Evolutionary conservation across 1,140 invertebrate species (phyloP).

Genomic region (Araneus ventricosus): DNA sequence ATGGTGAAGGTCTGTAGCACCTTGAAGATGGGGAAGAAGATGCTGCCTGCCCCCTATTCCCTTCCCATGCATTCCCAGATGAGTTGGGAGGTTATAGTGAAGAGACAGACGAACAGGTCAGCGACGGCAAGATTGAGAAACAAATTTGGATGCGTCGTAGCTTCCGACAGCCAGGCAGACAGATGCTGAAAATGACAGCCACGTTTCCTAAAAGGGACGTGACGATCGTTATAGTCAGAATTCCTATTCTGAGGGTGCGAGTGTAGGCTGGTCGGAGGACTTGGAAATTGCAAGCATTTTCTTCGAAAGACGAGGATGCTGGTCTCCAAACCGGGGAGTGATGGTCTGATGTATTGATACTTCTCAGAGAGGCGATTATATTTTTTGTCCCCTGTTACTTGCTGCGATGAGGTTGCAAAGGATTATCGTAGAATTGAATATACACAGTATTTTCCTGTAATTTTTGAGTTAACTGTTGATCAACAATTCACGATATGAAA

Average conservation of each 20-base stretch:
- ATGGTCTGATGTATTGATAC: neutral
- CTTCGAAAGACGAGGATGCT: neutral
- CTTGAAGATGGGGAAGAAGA: constrained; percentile 79
- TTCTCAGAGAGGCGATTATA: neutral
- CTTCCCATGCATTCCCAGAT: constrained; percentile 80
- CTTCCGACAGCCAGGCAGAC: neutral
- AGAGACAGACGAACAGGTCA: constrained; percentile 79
- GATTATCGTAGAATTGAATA: too few species aligned
- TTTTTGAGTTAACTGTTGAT: too few species aligned
- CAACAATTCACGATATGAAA: too few species aligned
- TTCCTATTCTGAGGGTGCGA: constrained; percentile 11
- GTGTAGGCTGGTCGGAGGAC: constrained; percentile 70
- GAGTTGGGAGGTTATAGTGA: constrained; percentile 79
- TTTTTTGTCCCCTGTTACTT: too few species aligned
- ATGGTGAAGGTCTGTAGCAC: constrained; percentile 80
- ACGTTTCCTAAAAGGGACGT: constrained; percentile 59
- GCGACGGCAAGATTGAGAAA: constrained; percentile 80
- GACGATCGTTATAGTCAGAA: constrained; percentile 54
- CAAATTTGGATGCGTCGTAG: constrained; percentile 73
- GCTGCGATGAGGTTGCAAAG: too few species aligned
- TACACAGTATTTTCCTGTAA: too few species aligned
- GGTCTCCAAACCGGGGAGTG: neutral
- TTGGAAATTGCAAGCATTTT: neutral
- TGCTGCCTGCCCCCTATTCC: constrained; percentile 79
- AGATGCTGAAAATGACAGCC: constrained; percentile 35